phyloP scores from a whole-genome alignment of 2,797 vertebrate genomes.

The Myotis daubentonii region DNA sequence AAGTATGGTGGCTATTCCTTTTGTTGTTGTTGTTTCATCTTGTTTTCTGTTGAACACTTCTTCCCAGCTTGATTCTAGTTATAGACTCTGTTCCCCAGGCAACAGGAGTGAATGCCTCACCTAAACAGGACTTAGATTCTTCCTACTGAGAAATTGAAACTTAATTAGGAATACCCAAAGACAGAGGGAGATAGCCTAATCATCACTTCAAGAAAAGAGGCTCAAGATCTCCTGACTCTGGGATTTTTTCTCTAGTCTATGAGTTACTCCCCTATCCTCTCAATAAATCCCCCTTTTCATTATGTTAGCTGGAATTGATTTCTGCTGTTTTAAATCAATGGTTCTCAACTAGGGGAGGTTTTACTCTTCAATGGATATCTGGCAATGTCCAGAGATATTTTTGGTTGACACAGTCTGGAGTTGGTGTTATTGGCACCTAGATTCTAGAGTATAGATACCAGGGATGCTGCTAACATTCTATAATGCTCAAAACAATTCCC shows the following conservation, averaged over 20 bases:
- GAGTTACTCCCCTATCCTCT: background rate
- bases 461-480: background rate
- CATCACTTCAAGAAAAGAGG: background rate
- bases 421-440: background rate
- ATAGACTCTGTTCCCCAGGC: background rate
- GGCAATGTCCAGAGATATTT: slow-evolving; percentile 27
- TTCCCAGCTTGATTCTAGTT: background rate
- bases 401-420: background rate
- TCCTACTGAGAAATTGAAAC: background rate
- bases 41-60: background rate
- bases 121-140: background rate
- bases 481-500: background rate
- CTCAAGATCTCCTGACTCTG: background rate
- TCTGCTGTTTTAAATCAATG: slow-evolving; percentile 18
- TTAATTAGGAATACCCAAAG: background rate
- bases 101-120: background rate
- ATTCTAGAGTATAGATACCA: background rate
- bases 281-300: background rate
- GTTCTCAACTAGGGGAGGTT: background rate
- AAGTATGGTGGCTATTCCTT: background rate
- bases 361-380: background rate
- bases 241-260: background rate
- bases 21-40: background rate
- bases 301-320: background rate
- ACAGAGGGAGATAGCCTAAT: background rate